Evolutionary conservation across 2,113 vertebrate species (phyloP), one percentile per base, ranked within the genome.

Genomic region (Manacus vitellinus): DNA sequence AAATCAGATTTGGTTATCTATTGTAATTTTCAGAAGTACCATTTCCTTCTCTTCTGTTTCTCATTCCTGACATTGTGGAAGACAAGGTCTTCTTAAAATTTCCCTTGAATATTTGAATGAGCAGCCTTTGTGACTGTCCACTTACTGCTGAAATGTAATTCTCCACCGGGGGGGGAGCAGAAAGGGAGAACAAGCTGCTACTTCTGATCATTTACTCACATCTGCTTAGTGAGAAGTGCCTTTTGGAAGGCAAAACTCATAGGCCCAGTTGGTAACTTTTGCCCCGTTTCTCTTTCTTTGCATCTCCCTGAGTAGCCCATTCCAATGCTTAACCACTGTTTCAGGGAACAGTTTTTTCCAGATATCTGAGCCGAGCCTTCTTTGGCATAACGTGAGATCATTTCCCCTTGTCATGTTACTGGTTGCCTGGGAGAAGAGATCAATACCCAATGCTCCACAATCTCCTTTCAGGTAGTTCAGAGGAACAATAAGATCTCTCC

Each of bases 211-310:
- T 63, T 81, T n/a, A 30, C 21, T 49, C 3, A 11, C 14, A 12
- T 27, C 0, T 0, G 10, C 71, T 41, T 13, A 12, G 39, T 41
- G 39, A 41, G 39, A 41, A 12, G 39, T 41, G 39, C 39, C 39
- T 41, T 41, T 41, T 73, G 54, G 35, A 55, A 88, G 41, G 39
- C 35, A 65, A 16, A 81, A 31, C 0, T 2, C 24, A 35, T 7
- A 59, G 8, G 5, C 9, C 17, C 33, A 61, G 23, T 25, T 1
- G 1, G 9, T 22, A 70, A 33, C 22, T 16, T 51, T 44, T 59
- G 54, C 35, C 19, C 18, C 6, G 8, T 28, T 83, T 12, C 13
- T 62, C 12, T 46, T 67, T 6, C 44, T 44, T 65, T 41, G 14
- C 24, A 44, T 12, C 22, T 56, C 7, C 9, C 31, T 16, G 37